Percentiles rank a stretch among this genome's conserved stretches.
Evolutionary conservation across 2,797 vertebrate species (phyloP).

Genomic region (Pseudopleuronectes americanus): DNA sequence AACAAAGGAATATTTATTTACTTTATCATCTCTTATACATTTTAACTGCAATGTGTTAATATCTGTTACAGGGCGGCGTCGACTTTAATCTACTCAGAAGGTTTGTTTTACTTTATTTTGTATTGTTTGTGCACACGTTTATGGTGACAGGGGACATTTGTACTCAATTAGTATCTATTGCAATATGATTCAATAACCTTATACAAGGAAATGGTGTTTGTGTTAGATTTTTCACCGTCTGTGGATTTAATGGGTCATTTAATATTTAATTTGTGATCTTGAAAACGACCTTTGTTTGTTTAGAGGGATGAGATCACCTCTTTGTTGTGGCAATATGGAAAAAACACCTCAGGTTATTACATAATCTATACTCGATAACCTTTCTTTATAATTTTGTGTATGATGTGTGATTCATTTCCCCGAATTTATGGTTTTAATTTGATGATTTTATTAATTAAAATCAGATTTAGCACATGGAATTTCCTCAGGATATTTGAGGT

Average conservation of each 20-base stretch:
- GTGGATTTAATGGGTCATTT: not conserved
- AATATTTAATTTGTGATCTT: slow-evolving; percentile 46
- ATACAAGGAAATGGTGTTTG: not conserved
- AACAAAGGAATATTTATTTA: not conserved
- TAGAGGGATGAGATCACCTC: slow-evolving; percentile 63
- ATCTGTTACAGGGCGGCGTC: slow-evolving; percentile 87
- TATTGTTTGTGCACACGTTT: slow-evolving; percentile 66
- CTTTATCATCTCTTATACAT: not conserved
- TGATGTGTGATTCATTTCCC: not conserved
- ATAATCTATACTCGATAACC: too few relatives aligned
- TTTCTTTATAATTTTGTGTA: not conserved
- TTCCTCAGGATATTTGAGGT: not conserved
- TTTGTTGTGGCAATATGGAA: slow-evolving; percentile 68
- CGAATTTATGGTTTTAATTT: not conserved
- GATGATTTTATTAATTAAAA: not conserved
- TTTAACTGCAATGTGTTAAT: slow-evolving; percentile 36
- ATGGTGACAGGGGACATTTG: slow-evolving; percentile 8
- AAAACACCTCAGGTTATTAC: not conserved
- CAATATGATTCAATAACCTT: not conserved
- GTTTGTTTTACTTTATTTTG: slow-evolving; percentile 63
- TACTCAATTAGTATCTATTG: not conserved
- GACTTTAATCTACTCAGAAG: slow-evolving; percentile 80
- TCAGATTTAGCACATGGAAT: not conserved
- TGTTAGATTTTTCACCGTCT: not conserved
- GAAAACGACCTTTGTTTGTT: slow-evolving; percentile 71